Conservation (phyloP, 30 jellyfish, hydroid and myxozoan species). For the Chironex yamaguchii region DNA sequence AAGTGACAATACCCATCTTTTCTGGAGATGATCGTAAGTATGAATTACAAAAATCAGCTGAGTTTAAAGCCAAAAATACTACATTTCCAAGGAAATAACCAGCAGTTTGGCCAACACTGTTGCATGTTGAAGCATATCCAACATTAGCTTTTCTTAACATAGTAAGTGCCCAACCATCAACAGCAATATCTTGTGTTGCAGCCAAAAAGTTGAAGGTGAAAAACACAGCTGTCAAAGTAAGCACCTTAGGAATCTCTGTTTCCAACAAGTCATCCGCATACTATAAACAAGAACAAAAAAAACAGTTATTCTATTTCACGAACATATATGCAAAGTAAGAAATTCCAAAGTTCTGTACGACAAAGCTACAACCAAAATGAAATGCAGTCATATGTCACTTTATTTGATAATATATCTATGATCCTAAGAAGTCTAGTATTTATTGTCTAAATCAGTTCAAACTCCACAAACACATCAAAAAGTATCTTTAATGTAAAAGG, state of each 20-base stretch:
- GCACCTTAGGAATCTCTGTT: conserved; percentile 88
- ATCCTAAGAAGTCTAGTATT: too few relatives aligned
- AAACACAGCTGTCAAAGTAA: conserved; percentile 73
- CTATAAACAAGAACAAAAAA: conserved; percentile 58
- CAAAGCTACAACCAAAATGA: too few relatives aligned
- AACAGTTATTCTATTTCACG: too few relatives aligned
- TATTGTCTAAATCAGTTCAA: too few relatives aligned
- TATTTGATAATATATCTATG: too few relatives aligned
- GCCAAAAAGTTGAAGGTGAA: conserved; percentile 91
- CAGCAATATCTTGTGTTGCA: conserved; percentile 99
- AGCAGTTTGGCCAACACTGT: conserved; percentile 99
- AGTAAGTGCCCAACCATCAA: conserved; percentile 99
- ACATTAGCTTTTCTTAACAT: conserved; percentile 80
- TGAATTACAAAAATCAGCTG: conserved; percentile 86
- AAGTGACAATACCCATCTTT: conserved; percentile 77
- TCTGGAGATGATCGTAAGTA: conserved; percentile 81
- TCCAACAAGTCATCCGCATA: conserved; percentile 68
- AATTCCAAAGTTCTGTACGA: too few relatives aligned
- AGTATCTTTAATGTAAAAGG: too few relatives aligned
- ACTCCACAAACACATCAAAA: too few relatives aligned
- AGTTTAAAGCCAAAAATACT: conserved; percentile 88
- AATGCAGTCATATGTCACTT: too few relatives aligned
- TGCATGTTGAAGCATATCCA: conserved; percentile 98
- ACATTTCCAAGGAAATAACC: conserved; percentile 96
- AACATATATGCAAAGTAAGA: too few relatives aligned